Base-by-base conservation (phyloP, 1,140 invertebrate species). In the Trinorchestia longiramus region DNA sequence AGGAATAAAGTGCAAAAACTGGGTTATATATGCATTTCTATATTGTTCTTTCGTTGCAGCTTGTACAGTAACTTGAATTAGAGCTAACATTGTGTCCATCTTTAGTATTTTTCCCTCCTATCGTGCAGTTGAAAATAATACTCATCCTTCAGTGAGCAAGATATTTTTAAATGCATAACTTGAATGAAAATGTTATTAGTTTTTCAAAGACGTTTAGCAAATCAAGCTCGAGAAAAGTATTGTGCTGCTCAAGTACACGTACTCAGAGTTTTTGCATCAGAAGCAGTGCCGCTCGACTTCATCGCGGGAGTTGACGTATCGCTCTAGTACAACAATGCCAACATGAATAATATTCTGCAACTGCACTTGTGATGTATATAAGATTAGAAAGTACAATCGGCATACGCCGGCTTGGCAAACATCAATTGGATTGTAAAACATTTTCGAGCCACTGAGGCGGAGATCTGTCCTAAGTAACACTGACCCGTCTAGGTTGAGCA, bases 381-480 rank as follows among this genome's bases (percentile, higher is more conserved):
- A 90, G 88, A 90, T 43, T 90, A 90, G 88, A 90, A 90, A 90
- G 88, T 90, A 90, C 43, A 41, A 90, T 90, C 43, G 88, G 88
- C 88, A 15, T 90, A 90, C n/a, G 88, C 41, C 43, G 88, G 43
- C 88, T 90, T 90, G n/a, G 88, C 88, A 90, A 90, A 43, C 88
- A 41, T 43, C 88, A 90, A 90, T 43, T 90, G 88, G 43, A 90
- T 42, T 90, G 23, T 90, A 90, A 90, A 90, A 41, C n/a, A 41
- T 90, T 43, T 90, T 8, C n/a, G 43, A 41, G 88, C 88, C 92
- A 47, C 36, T 40, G 88, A 91, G 15, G 41, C 41, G 43, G 88
- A 94, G 92, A 94, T 94, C 92, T 45, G 92, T 94, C 92, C 43
- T 94, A 94, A 94, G 45, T 94, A 94, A 94, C 92, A 45, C 36